These are phyloP conservation scores for Eupithecia dodoneata DNA, from an alignment of 2,888 invertebrate genomes.

Conservation along the genomic window DNA sequence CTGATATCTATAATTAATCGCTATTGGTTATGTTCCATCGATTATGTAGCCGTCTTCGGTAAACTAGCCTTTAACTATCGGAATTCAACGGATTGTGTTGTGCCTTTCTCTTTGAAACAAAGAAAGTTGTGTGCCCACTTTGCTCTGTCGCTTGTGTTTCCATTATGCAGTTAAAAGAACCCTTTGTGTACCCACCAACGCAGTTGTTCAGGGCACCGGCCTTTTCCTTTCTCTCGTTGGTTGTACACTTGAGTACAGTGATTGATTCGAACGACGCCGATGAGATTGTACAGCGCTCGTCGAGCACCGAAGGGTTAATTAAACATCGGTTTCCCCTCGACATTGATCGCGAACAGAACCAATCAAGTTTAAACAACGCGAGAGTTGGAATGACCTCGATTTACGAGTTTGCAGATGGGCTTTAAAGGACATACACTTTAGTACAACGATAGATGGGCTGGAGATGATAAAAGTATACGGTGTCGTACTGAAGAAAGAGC, in stretches of 20 bases:
- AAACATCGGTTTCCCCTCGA: constrained; percentile 51
- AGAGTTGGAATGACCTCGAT: constrained; percentile 40
- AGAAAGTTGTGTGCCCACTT: constrained; percentile 30
- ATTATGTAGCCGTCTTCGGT: constrained; percentile 34
- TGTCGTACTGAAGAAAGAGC: neutral
- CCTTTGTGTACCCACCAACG: constrained; percentile 6
- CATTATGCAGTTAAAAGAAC: neutral
- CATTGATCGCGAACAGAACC: constrained; percentile 45
- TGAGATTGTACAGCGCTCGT: constrained; percentile 33
- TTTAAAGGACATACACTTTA: constrained; percentile 17
- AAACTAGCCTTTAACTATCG: constrained; percentile 23
- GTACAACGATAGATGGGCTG: neutral
- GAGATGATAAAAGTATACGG: neutral
- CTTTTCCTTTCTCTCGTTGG: neutral
- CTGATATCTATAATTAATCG: constrained; percentile 45
- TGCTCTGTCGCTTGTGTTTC: constrained; percentile 16
- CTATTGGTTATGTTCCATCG: constrained; percentile 41
- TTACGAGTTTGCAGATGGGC: constrained; percentile 17
- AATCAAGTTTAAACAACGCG: constrained; percentile 49
- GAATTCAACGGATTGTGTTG: constrained; percentile 17
- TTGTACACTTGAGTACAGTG: constrained; percentile 21
- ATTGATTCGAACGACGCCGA: constrained; percentile 28
- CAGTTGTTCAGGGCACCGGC: neutral
- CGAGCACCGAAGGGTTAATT: constrained; percentile 45
- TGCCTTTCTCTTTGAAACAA: constrained; percentile 39